Percentiles rank a stretch among this genome's conserved stretches.
Evolutionary conservation across 2,113 vertebrate genomes (phyloP).

Genomic region (Sceloporus undulatus): DNA sequence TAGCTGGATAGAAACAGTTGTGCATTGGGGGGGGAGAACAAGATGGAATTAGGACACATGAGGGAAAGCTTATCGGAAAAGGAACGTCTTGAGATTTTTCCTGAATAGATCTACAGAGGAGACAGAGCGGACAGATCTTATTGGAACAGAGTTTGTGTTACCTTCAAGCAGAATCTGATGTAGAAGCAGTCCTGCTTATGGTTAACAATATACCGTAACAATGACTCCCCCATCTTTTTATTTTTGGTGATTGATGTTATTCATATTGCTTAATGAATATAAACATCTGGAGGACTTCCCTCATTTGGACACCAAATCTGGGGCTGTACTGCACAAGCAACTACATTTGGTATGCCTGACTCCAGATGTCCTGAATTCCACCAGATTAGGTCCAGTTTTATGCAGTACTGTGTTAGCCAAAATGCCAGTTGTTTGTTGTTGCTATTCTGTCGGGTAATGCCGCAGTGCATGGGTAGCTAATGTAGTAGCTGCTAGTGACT

Average conservation of each 20-base stretch:
- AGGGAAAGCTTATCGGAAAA: too few relatives aligned
- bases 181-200: background rate
- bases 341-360: background rate
- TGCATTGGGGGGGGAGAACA: too few relatives aligned
- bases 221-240: background rate
- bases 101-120: too few relatives aligned
- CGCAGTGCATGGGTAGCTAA: background rate
- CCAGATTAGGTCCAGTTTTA: background rate
- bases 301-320: background rate
- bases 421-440: background rate
- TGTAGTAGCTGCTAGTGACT: background rate
- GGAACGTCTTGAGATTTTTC: too few relatives aligned
- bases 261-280: background rate
- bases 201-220: background rate
- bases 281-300: background rate
- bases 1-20: too few relatives aligned
- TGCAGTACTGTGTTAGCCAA: background rate
- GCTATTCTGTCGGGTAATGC: background rate
- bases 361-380: background rate
- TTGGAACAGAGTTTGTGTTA: background rate
- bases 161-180: background rate
- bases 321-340: background rate
- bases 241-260: background rate
- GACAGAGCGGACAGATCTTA: background rate
- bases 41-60: too few relatives aligned